Percentiles rank a stretch among this genome's conserved stretches.
Evolutionary conservation across 2,888 invertebrate species (phyloP).

Genomic region (Trachelus iudaicus): DNA sequence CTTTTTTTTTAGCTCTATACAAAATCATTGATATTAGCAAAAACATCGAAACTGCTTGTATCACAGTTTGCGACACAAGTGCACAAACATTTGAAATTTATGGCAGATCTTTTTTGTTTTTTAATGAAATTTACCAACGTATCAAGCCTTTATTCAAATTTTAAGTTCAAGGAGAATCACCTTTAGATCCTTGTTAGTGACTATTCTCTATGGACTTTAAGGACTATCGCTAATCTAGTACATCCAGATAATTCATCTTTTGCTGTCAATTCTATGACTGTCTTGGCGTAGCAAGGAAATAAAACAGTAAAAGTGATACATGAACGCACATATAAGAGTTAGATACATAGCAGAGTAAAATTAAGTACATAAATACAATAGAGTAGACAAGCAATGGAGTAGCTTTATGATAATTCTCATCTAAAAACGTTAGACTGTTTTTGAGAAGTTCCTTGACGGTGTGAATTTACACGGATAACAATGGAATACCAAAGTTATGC

Average conservation of each 20-base stretch:
- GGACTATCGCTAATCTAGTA: conserved; percentile 47
- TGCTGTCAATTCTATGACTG: conserved; percentile 42
- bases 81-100: neutral
- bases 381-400: conserved; percentile 52
- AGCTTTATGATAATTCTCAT: neutral
- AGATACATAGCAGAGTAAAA: conserved; percentile 57
- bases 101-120: no score
- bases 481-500: neutral
- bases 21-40: neutral
- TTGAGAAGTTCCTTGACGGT: neutral
- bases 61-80: neutral
- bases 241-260: conserved; percentile 45
- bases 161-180: conserved; percentile 25
- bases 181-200: conserved; percentile 20
- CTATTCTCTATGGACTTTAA: conserved; percentile 38
- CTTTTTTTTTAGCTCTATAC: neutral
- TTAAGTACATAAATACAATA: conserved; percentile 56
- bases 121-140: neutral
- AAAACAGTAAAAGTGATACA: conserved; percentile 45
- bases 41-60: neutral
- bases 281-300: conserved; percentile 39
- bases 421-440: neutral
- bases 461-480: neutral
- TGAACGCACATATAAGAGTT: conserved; percentile 60
- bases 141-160: neutral